phyloP scores from a whole-genome alignment of 2,113 vertebrate genomes.

The Meleagris gallopavo region DNA sequence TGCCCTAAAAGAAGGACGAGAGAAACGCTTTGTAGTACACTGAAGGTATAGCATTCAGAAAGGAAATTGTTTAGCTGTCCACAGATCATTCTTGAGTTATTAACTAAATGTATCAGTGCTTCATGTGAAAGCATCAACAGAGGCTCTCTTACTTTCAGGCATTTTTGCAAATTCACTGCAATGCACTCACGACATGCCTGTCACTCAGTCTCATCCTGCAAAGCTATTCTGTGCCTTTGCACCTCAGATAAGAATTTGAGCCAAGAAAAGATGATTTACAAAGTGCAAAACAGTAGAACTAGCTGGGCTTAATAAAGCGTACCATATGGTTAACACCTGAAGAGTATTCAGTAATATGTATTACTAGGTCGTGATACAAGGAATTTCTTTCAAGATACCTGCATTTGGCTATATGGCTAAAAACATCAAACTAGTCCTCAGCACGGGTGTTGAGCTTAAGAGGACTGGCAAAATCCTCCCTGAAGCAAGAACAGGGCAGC shows the following conservation, averaged over 20 bases:
- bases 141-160: background rate
- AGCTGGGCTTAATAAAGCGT: background rate
- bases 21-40: background rate
- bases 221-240: background rate
- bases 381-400: background rate
- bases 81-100: rapidly evolving
- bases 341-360: background rate
- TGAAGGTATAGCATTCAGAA: background rate
- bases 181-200: rapidly evolving
- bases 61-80: background rate
- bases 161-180: background rate
- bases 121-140: background rate
- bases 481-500: too few relatives aligned
- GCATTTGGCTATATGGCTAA: background rate
- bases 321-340: background rate
- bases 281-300: background rate
- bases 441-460: background rate
- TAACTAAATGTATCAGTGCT: background rate
- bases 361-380: background rate
- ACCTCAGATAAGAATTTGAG: background rate
- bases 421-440: background rate
- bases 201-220: background rate
- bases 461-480: background rate
- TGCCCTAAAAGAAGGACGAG: background rate
- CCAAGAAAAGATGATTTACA: background rate